Conservation (phyloP, 2,113 vertebrate genomes). For the Parus major region DNA sequence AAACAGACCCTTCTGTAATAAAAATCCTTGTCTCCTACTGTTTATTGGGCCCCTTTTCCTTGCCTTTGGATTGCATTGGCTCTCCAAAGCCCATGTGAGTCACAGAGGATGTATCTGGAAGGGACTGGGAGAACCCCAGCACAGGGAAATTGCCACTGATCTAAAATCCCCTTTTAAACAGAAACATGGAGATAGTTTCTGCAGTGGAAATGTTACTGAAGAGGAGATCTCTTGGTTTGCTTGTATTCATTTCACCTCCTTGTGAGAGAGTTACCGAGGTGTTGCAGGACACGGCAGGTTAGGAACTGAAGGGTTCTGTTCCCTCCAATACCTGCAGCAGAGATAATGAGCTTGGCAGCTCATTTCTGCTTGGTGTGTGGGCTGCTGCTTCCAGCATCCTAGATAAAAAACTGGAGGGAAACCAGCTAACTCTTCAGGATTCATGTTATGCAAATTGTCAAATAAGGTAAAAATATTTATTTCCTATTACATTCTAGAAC, state of each 20-base stretch:
- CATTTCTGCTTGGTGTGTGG: background rate
- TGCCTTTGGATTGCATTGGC: background rate
- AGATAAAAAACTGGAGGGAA: background rate
- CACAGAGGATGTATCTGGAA: background rate
- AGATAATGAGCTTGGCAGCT: background rate
- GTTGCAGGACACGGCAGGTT: background rate
- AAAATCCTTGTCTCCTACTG: background rate
- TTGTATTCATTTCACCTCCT: background rate
- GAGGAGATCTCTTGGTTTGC: background rate
- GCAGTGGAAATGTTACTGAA: background rate
- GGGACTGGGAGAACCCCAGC: background rate
- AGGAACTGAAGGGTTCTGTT: background rate
- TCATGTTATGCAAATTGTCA: background rate
- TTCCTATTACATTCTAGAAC: background rate
- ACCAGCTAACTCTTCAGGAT: background rate
- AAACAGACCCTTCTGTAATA: background rate
- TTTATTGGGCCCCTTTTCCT: background rate
- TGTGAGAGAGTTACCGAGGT: background rate
- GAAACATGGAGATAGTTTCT: background rate
- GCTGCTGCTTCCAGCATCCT: background rate
- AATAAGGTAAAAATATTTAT: background rate
- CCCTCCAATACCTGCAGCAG: background rate
- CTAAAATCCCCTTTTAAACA: background rate
- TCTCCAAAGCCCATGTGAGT: accelerated
- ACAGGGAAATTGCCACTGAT: background rate